A percentile compares a stretch with the other conserved stretches of the same genome.
These are phyloP conservation scores for Microvelia longipes DNA, from an alignment of 1,140 invertebrate genomes.

Conservation along the genomic window DNA sequence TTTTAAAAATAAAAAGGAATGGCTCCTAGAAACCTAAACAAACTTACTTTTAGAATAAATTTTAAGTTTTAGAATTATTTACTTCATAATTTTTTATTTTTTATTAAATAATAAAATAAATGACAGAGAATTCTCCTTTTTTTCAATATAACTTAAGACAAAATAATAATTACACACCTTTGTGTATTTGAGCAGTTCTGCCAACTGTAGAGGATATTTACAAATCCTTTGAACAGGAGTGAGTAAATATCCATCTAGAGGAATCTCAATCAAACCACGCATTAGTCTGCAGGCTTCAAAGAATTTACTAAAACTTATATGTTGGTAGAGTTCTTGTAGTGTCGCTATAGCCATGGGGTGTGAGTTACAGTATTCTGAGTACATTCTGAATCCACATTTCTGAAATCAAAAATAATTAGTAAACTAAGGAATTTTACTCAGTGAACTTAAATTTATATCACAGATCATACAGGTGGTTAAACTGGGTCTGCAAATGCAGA, in stretches of 20 bases:
- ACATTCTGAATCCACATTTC: slow-evolving; percentile 62
- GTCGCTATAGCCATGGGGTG: slow-evolving; percentile 63
- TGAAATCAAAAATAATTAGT: slow-evolving; percentile 29
- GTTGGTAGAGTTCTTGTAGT: slow-evolving; percentile 53
- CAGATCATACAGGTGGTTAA: no score
- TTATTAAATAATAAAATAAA: no score
- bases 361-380: slow-evolving; percentile 84
- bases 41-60: no score
- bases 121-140: no score
- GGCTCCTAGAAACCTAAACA: no score
- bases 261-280: slow-evolving; percentile 67
- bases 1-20: no score
- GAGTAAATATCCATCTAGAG: slow-evolving; percentile 72
- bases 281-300: slow-evolving; percentile 70
- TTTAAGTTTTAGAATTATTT: no score
- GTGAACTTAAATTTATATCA: no score
- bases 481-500: no score
- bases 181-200: slow-evolving; percentile 66
- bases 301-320: slow-evolving; percentile 60
- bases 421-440: no score
- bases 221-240: slow-evolving; percentile 85
- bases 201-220: slow-evolving; percentile 78
- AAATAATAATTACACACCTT: slow-evolving; percentile 33
- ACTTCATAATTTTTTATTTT: no score
- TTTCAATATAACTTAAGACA: no score